Evolutionary conservation across 2,888 invertebrate genomes (phyloP), one percentile per base, ranked within the genome.

Genomic region (Papilio elwesi): DNA sequence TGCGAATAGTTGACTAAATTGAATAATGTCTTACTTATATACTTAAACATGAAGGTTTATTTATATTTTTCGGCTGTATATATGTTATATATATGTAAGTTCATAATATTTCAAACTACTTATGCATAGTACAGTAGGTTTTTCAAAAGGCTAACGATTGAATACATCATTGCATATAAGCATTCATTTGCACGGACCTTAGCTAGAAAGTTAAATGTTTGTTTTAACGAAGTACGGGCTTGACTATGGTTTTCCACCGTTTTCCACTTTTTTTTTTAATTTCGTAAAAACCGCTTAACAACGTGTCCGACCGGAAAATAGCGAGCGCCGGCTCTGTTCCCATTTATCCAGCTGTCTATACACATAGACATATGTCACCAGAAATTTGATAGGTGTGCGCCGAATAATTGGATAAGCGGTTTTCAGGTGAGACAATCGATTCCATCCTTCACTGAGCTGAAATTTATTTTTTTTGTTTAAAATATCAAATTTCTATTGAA

Each of bases 361-460:
- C 15, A 16, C 43, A 47, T 15, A 26, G 1, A 36, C 47, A 67
- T 15, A 67, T 68, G 68, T 68, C 49, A 57, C 15, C 57, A 48
- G 36, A n/a, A 10, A 48, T 57, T 47, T 47, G 68, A 55, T 57
- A 68, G 36, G 68, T 55, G 48, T 59, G 49, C 36, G 49, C 48
- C 10, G 48, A 59, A 43, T 57, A 68, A 67, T 57, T 53, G 68
- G 57, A 57, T 68, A 48, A 68, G 57, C 68, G 36, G 26, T 68
- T 68, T 68, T 59, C 49, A 38, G 38, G 15, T 38, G 49, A 26
- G 59, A 36, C 59, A 49, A 59, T 68, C 57, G 48, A 49, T 49
- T 59, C 36, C 57, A n/a, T 36, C 15, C 43, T 8, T 9, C 43
- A 47, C 38, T 16, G 57, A 53, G 51, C 52, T n/a, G 62, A 71